Evolutionary conservation across 2,888 invertebrate species (phyloP), one percentile per base, ranked within the genome.

Genomic region (Acronicta aceris): DNA sequence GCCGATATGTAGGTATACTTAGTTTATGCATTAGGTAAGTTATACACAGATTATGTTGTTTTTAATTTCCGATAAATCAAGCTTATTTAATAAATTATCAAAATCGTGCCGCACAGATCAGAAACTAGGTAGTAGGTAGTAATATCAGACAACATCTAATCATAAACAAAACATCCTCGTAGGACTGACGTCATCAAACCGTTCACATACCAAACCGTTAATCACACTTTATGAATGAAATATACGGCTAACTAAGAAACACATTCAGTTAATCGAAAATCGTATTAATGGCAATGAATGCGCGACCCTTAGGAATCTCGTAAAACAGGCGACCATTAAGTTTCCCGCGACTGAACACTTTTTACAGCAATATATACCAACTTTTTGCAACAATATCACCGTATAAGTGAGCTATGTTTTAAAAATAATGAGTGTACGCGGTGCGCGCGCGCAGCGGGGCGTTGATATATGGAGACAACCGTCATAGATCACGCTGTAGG

Each of bases 351-450:
- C 61, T 65, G 62, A 63, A 70, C 49, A 50, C 65, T 76, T 79
- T 76, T 70, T 69, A 75, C 71, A 66, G 45, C 65, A 68, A 75
- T 77, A 68, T 78, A 79, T 73, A 79, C 65, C 60, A 78, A 81
- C 82, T 88, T 87, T 89, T 89, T 89, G 86, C 86, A 74, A 79
- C 82, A 84, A 86, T 86, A 88, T 85, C 79, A 79, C 85, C 82
- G 76, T 83, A 87, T 81, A 83, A 86, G 83, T 80, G 82, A 74
- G 85, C 81, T 83, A 84, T 88, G 87, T 88, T 89, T 88, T 88
- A 86, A 86, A 88, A 89, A 88, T 89, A 89, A 85, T 82, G 86
- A 82, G 81, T 76, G 79, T 74, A 59, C 68, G 71, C 78, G 74
- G 77, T 80, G 83, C 79, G 81, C 75, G 65, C 46, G 79, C 86